Evolutionary conservation across 1,140 invertebrate species (phyloP), one percentile per base, ranked within the genome.

Genomic region (Pseudomyrmex gracilis): DNA sequence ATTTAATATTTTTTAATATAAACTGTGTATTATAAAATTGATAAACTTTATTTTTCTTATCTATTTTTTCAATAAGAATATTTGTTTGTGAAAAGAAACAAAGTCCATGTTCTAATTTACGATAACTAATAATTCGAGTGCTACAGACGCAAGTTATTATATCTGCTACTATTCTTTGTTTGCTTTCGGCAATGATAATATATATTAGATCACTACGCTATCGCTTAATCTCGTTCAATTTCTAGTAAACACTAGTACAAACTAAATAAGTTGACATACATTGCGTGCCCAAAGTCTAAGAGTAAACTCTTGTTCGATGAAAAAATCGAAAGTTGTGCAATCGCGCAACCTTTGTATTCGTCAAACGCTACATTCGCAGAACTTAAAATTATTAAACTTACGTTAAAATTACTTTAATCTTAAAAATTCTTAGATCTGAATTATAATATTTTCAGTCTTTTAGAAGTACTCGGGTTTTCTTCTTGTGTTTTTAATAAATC

Each of bases 161-260:
- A 70, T 78, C 43, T 68, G 10, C 8, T 71, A n/a, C 4, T 68
- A 80, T 70, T 70, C 20, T 55, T 49, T 53, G 47, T 57, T 47
- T 2, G 53, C 51, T 78, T 78, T 80, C 66, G 20, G 34, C 17
- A 15, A 17, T 80, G 34, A 34, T 34, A 34, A 34, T 34, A 34
- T 34, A 34, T 34, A n/a, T 7, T 34, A 34, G 34, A 34, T 5
- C 34, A 34, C 34, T 45, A 34, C 34, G 53, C 10, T 68, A 58
- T 80, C 66, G 4, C 34, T 34, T 22, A 70, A 78, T 80, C 68
- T 80, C 47, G 34, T 60, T 80, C 22, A 34, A 70, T 71, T 71
- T 71, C 43, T 57, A 70, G 64, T 67, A 58, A 45, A 2, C 20
- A 71, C 34, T 57, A 10, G 64, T 47, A 49, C 13, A 0, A 70